Conservation (phyloP, 2,797 vertebrate genomes). For the Halcyon smyrnensis region DNA sequence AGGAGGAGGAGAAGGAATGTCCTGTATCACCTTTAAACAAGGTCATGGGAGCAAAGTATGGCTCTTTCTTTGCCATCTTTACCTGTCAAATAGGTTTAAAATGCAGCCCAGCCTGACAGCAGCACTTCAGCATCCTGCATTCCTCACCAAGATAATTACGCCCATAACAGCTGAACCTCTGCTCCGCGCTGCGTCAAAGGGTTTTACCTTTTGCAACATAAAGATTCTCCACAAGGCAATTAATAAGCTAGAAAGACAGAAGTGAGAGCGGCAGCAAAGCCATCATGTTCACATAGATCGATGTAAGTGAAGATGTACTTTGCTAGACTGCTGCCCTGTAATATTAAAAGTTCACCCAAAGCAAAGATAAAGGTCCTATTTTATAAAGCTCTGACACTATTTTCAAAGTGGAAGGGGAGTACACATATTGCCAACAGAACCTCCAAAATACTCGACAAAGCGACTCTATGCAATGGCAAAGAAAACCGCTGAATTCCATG, state of each 20-base stretch:
- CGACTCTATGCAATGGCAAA: fast-evolving
- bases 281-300: fast-evolving
- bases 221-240: background rate
- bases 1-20: background rate
- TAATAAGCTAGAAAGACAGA: background rate
- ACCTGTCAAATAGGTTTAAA: background rate
- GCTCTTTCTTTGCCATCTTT: background rate
- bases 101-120: background rate
- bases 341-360: background rate
- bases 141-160: background rate
- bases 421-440: background rate
- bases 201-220: background rate
- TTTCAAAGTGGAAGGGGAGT: background rate
- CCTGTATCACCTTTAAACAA: background rate
- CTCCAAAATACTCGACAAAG: background rate
- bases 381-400: background rate
- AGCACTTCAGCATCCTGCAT: background rate
- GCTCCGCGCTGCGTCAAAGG: background rate
- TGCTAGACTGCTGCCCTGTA: background rate
- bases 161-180: background rate
- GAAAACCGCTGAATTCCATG: background rate
- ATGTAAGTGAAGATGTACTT: background rate
- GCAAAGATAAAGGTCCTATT: background rate
- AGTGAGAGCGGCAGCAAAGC: background rate
- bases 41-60: background rate